Conservation (phyloP, 2,113 vertebrate species). For the Hypomesus transpacificus region DNA sequence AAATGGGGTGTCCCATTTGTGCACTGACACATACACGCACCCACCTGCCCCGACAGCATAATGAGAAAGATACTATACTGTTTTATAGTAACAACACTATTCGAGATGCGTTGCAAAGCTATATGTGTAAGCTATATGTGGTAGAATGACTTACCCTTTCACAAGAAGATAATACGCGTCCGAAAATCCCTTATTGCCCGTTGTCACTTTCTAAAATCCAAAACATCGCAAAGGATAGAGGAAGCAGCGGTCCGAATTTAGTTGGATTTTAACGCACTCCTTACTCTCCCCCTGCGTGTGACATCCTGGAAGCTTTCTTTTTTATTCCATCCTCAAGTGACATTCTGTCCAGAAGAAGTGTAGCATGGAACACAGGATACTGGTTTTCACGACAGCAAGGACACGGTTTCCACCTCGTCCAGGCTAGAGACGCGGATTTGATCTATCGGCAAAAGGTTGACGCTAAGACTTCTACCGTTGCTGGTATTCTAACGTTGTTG, state of each 20-base stretch:
- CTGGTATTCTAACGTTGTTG: background rate
- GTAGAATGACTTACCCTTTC: background rate
- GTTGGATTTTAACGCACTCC: conserved; percentile 32
- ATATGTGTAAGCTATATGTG: no score
- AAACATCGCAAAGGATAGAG: conserved; percentile 28
- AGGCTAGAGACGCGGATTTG: background rate
- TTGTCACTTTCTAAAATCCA: conserved; percentile 28
- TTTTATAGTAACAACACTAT: background rate
- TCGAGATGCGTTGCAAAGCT: conserved; percentile 35
- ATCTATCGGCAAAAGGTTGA: background rate
- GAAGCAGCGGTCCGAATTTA: conserved; percentile 15
- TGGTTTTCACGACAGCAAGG: conserved; percentile 24
- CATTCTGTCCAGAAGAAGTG: conserved; percentile 37
- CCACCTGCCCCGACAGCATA: conserved; percentile 8
- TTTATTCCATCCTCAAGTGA: background rate
- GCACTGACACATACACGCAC: background rate
- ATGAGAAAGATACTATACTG: background rate
- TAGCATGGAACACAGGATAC: conserved; percentile 9
- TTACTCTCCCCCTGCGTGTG: conserved; percentile 25
- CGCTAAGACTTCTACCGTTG: background rate
- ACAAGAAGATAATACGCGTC: background rate
- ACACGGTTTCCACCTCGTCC: conserved; percentile 11
- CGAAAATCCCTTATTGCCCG: background rate
- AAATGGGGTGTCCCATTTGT: background rate
- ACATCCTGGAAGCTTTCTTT: conserved; percentile 24